Conservation (phyloP, 2,888 invertebrate species). For the Rotaria socialis region DNA sequence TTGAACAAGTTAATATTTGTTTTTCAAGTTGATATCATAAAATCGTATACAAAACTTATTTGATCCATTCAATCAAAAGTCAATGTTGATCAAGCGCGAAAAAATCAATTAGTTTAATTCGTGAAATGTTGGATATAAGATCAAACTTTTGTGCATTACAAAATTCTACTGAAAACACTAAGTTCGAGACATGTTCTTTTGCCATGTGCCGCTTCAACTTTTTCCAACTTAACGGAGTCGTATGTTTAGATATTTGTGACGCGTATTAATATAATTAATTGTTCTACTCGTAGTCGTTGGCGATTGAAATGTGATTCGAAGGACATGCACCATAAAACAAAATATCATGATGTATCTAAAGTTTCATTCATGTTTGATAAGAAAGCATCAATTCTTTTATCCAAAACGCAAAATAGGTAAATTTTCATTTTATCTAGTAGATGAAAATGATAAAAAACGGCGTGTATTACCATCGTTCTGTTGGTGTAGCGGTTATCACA, state of each 20-base stretch:
- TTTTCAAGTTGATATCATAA: too few relatives aligned
- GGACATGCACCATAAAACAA: background rate
- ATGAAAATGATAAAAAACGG: too few relatives aligned
- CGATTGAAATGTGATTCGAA: too few relatives aligned
- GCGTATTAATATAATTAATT: too few relatives aligned
- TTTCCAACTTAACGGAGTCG: too few relatives aligned
- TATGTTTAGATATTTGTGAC: too few relatives aligned
- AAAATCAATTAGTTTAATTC: background rate
- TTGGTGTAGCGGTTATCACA: conserved; percentile 25
- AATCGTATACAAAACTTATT: too few relatives aligned
- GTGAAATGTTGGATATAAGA: background rate
- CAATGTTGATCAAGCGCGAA: background rate
- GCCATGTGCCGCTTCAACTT: too few relatives aligned
- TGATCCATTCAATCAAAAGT: background rate
- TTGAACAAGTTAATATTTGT: too few relatives aligned
- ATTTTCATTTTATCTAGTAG: background rate
- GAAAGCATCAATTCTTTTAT: background rate
- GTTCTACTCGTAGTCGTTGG: too few relatives aligned
- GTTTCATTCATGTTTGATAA: background rate
- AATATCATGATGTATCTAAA: background rate
- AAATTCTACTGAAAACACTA: too few relatives aligned
- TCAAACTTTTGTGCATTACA: background rate
- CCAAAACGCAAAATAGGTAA: background rate
- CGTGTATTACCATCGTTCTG: background rate
- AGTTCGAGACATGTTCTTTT: too few relatives aligned